Percentiles rank a stretch among this genome's conserved stretches.
phyloP scores from a whole-genome alignment of 2,797 vertebrate genomes.

The Micropoecilia bifurca region DNA sequence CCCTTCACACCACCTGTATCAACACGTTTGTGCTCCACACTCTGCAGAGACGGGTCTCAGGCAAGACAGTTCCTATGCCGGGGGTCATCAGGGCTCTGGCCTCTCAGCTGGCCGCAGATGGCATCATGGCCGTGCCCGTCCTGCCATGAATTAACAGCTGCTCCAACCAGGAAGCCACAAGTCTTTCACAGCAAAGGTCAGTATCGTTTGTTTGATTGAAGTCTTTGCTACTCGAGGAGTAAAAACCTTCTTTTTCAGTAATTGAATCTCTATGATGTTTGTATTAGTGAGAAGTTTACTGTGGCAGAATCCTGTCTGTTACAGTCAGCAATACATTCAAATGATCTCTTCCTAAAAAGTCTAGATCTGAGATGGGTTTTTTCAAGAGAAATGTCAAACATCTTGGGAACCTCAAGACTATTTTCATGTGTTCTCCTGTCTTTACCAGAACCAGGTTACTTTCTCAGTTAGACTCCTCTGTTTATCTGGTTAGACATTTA shows the following conservation, averaged over 20 bases:
- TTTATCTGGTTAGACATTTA: background rate
- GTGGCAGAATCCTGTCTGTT: background rate
- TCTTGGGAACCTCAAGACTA: background rate
- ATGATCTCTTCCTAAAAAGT: background rate
- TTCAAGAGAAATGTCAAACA: background rate
- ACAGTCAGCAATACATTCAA: background rate
- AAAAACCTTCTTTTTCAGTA: background rate
- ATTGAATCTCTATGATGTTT: background rate
- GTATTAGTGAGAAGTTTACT: background rate
- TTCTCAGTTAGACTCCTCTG: no score
- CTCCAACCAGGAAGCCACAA: slow-evolving; percentile 41
- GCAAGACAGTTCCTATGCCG: slow-evolving; percentile 36
- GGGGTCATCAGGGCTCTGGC: slow-evolving; percentile 69
- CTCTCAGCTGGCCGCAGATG: slow-evolving; percentile 61
- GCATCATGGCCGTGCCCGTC: slow-evolving; percentile 43
- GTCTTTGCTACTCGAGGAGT: background rate
- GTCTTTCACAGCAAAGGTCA: slow-evolving; percentile 50
- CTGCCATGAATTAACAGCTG: slow-evolving; percentile 57
- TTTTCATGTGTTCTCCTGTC: no score
- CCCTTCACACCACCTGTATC: slow-evolving; percentile 71
- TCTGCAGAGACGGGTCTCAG: slow-evolving; percentile 55
- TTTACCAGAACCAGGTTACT: background rate
- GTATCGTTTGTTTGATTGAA: slow-evolving; percentile 5
- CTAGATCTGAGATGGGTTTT: background rate
- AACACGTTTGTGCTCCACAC: slow-evolving; percentile 76